These are phyloP conservation scores for Leucozona laternaria DNA, from an alignment of 2,888 invertebrate genomes.

Conservation along the genomic window DNA sequence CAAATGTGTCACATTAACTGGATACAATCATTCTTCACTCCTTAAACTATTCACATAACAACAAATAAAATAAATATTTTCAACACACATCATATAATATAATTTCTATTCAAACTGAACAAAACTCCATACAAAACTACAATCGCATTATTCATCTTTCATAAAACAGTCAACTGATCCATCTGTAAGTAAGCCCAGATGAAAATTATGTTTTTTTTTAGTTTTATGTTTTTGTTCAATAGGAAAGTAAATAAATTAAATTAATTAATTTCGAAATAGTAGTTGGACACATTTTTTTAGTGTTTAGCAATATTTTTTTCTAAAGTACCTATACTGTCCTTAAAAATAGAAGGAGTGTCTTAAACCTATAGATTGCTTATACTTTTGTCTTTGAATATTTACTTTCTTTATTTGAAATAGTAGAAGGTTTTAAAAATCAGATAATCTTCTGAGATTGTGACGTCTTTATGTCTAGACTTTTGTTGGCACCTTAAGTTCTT, in stretches of 20 bases:
- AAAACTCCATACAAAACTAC: slow-evolving; percentile 52
- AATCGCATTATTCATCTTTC: slow-evolving; percentile 68
- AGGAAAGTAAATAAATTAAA: background rate
- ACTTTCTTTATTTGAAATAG: too few relatives aligned
- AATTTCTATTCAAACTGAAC: background rate
- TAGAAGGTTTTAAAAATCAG: too few relatives aligned
- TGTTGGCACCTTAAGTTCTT: too few relatives aligned
- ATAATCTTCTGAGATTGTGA: too few relatives aligned
- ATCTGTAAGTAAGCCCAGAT: slow-evolving; percentile 78
- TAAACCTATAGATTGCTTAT: too few relatives aligned
- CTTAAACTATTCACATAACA: slow-evolving; percentile 56
- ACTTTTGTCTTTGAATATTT: too few relatives aligned
- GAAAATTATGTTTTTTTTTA: slow-evolving; percentile 20
- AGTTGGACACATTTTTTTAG: background rate
- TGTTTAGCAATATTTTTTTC: background rate
- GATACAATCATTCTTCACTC: slow-evolving; percentile 56
- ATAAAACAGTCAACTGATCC: slow-evolving; percentile 77
- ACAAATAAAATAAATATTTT: slow-evolving; percentile 9
- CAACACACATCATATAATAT: slow-evolving; percentile 11
- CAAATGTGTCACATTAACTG: slow-evolving; percentile 52
- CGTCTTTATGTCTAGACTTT: too few relatives aligned
- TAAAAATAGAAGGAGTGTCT: too few relatives aligned
- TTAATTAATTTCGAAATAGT: too few relatives aligned
- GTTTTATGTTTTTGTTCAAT: slow-evolving; percentile 34
- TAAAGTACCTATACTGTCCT: too few relatives aligned